Conservation (phyloP, 2,113 vertebrate genomes). For the Anthoscopus minutus region DNA sequence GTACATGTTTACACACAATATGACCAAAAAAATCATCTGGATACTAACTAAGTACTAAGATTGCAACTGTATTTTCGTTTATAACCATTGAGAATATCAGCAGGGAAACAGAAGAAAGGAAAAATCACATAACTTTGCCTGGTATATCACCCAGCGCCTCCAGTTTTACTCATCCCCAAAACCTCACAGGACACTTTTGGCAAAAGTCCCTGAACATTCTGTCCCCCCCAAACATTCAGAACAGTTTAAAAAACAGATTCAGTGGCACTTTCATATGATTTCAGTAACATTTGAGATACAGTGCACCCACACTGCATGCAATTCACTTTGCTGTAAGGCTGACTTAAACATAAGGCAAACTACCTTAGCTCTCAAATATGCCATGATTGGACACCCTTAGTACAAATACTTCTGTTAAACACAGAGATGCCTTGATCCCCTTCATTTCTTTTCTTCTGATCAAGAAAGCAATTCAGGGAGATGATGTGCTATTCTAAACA, state of each 20-base stretch:
- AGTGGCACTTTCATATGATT: conserved; percentile 43
- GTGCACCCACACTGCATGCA: background rate
- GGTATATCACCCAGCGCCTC: background rate
- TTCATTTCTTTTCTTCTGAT: background rate
- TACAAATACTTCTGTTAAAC: background rate
- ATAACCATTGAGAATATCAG: background rate
- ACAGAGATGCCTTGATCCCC: conserved; percentile 13
- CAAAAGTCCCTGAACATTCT: background rate
- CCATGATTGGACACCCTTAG: conserved; percentile 3
- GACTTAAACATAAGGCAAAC: conserved; percentile 43
- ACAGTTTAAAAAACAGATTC: background rate
- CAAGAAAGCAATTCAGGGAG: conserved; percentile 36
- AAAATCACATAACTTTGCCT: background rate
- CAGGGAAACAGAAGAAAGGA: background rate
- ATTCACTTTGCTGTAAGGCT: conserved; percentile 45
- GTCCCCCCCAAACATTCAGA: background rate
- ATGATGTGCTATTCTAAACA: conserved; percentile 16
- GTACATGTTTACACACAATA: conserved; percentile 27
- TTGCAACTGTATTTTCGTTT: background rate
- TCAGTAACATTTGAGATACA: conserved; percentile 16
- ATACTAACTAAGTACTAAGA: background rate
- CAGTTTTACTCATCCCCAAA: background rate
- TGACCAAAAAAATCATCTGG: background rate
- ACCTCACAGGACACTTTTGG: background rate
- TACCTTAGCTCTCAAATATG: background rate